Evolutionary conservation across 2,888 invertebrate species (phyloP).

Genomic region (Macrophya alboannulata): DNA sequence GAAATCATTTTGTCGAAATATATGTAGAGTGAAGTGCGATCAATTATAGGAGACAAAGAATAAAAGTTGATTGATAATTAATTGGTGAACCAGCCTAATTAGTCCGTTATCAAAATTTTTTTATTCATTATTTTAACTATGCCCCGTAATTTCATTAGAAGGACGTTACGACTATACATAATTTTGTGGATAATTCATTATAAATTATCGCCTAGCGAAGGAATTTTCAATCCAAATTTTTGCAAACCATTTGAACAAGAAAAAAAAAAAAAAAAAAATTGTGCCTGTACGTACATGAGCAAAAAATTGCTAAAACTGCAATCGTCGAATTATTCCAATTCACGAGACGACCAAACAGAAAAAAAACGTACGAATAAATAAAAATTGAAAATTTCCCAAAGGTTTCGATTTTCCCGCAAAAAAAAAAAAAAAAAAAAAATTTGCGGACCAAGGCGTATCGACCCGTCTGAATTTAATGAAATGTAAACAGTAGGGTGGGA

Average conservation of each 20-base stretch:
- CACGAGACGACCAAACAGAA: background rate
- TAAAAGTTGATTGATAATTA: background rate
- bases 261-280: background rate
- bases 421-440: background rate
- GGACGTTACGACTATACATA: background rate
- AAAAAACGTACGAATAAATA: background rate
- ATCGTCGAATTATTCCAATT: constrained; percentile 1
- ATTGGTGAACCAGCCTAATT: background rate
- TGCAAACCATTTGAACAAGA: background rate
- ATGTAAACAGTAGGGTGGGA: background rate
- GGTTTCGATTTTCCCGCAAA: background rate
- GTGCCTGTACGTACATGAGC: background rate
- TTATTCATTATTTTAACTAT: background rate
- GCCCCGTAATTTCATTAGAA: background rate
- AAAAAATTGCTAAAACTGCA: background rate
- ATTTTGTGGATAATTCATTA: background rate
- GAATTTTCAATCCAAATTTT: background rate
- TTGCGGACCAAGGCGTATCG: background rate
- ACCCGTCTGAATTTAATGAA: background rate
- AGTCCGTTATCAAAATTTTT: background rate
- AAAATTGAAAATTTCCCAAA: background rate
- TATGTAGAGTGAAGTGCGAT: background rate
- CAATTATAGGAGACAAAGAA: background rate
- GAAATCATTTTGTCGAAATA: background rate
- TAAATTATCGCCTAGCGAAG: background rate